Percentiles rank a stretch among this genome's conserved stretches.
These are phyloP conservation scores for Platyura marginata DNA, from an alignment of 1,140 invertebrate species.

Conservation along the genomic window DNA sequence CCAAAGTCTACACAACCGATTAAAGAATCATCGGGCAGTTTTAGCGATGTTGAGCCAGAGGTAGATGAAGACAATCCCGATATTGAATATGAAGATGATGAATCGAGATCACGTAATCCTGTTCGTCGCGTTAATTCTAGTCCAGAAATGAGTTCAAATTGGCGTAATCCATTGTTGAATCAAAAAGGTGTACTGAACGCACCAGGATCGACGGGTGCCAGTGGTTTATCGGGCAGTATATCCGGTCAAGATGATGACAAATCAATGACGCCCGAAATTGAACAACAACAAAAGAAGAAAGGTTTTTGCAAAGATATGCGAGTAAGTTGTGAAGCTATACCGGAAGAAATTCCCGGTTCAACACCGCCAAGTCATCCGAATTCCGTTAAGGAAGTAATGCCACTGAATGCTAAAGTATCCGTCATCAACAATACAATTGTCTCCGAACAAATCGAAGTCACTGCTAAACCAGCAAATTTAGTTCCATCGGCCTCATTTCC, in stretches of 20 bases:
- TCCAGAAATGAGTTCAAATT: slow-evolving; percentile 74
- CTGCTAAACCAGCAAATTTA: background rate
- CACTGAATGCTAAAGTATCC: background rate
- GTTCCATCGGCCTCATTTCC: background rate
- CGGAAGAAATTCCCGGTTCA: slow-evolving; percentile 54
- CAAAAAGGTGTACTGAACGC: slow-evolving; percentile 25
- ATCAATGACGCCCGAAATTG: slow-evolving; percentile 8
- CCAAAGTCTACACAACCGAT: slow-evolving; percentile 12
- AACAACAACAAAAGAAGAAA: slow-evolving; percentile 35
- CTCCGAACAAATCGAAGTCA: background rate
- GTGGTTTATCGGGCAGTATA: background rate
- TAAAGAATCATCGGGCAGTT: slow-evolving; percentile 18
- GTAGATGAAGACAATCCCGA: slow-evolving; percentile 27
- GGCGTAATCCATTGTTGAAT: slow-evolving; percentile 48
- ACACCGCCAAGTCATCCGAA: background rate
- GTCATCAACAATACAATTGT: background rate
- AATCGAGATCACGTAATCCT: slow-evolving; percentile 45
- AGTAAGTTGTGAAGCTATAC: slow-evolving; percentile 75
- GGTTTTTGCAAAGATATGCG: slow-evolving; percentile 48
- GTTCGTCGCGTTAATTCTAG: slow-evolving; percentile 74
- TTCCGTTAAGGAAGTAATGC: background rate
- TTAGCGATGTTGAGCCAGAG: slow-evolving; percentile 34
- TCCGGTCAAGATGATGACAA: background rate
- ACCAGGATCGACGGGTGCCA: background rate
- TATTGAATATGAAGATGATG: slow-evolving; percentile 22